Evolutionary conservation across 2,797 vertebrate species (phyloP), one percentile per base, ranked within the genome.

Genomic region (Iguana delicatissima): DNA sequence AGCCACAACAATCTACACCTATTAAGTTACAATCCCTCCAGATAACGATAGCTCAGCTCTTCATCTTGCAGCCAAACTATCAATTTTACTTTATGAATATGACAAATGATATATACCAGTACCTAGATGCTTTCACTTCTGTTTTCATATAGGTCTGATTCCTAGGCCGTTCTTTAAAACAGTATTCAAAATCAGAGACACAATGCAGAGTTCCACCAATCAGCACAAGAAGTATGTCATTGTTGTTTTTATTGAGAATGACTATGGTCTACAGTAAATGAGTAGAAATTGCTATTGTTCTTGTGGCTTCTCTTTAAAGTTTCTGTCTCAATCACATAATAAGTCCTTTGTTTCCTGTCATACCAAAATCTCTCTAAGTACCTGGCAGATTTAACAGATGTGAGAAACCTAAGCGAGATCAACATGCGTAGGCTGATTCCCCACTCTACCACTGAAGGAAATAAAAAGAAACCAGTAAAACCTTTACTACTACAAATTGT

Each of bases 61-160:
- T 72, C 32, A 88, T 73, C 79, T 57, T 69, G 80, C 69, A 83
- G 14, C 24, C 55, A 62, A 55, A 13, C 35, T 38, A 84, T 50
- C 74, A 74, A 29, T 89, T 57, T 83, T 46, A 46, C 42, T 26
- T 82, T 67, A 73, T 38, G 14, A 50, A 42, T 73, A 35, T 88
- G 64, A 69, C 64, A 69, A 88, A 88, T 29, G 57, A 64, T 88
- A 24, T 26, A 82, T 32, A 50, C 24, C 80, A 59, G 50, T 73
- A 67, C 80, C n/a, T 52, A 59, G 81, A 67, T 59, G n/a, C 42
- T 50, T 84, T 50, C 16, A 20, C 35, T 16, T 82, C 35, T 82
- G 50, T 67, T 88, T 81, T 88, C 80, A 74, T 82, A 57, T 8
- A 83, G 26, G 55, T 83, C 57, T 82, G 72, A 74, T 52, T 74